Evolutionary conservation across 1,140 invertebrate species (phyloP).

Genomic region (Pseudomyrmex flavicornis): DNA sequence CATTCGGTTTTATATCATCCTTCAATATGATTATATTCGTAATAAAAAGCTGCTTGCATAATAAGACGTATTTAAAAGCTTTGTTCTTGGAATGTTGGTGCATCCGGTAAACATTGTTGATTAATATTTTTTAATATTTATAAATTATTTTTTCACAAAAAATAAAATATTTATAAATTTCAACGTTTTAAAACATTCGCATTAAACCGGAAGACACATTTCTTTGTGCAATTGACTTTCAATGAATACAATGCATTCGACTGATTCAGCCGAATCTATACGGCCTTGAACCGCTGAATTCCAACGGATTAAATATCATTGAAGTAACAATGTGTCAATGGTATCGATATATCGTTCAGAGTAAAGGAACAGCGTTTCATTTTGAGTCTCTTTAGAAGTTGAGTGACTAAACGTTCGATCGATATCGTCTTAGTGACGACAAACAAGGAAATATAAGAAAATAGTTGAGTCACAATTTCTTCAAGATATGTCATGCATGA

Average conservation of each 20-base stretch:
- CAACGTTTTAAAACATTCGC: too few species aligned
- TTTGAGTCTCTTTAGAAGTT: constrained; percentile 22
- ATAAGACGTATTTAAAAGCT: constrained; percentile 62
- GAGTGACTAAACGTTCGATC: constrained; percentile 28
- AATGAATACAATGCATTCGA: constrained; percentile 34
- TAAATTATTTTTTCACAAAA: background rate
- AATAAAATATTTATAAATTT: background rate
- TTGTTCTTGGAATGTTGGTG: constrained; percentile 52
- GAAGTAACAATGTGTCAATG: constrained; percentile 37
- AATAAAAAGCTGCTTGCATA: constrained; percentile 39
- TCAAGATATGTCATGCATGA: constrained; percentile 49
- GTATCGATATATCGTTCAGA: constrained; percentile 37
- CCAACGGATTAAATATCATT: constrained; percentile 50
- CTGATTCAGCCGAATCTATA: background rate
- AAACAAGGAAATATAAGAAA: constrained; percentile 70
- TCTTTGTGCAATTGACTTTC: background rate
- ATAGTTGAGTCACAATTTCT: constrained; percentile 72
- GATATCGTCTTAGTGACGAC: constrained; percentile 25
- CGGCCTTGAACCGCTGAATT: constrained; percentile 36
- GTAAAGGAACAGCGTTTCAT: background rate
- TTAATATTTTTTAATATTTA: background rate
- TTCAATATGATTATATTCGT: background rate
- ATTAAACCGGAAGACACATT: background rate
- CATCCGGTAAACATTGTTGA: constrained; percentile 36
- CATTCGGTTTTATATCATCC: constrained; percentile 22